phyloP scores from a whole-genome alignment of 2,113 vertebrate genomes.

The Chunga burmeisteri region DNA sequence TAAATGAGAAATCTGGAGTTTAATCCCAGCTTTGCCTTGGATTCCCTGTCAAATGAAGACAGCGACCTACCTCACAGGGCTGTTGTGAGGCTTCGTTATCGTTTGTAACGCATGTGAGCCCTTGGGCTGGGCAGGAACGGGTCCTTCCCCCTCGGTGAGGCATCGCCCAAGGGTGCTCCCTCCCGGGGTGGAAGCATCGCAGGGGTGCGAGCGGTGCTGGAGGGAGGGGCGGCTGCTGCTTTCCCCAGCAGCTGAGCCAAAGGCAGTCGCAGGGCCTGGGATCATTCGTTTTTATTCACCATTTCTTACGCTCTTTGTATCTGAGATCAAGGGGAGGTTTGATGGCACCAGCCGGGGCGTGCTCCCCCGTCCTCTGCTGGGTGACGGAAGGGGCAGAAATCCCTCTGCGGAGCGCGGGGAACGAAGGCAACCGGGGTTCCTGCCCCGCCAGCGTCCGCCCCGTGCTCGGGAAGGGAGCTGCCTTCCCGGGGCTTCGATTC shows the following conservation, averaged over 20 bases:
- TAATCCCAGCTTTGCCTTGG: conserved; percentile 14
- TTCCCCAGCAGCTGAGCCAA: neutral
- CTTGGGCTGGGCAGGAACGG: neutral
- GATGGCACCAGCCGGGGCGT: too few species aligned
- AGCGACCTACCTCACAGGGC: conserved; percentile 45
- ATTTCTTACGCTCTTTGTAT: conserved; percentile 40
- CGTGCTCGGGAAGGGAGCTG: neutral
- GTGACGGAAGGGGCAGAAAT: accelerated
- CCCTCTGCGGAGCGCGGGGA: neutral
- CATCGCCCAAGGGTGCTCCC: too few species aligned
- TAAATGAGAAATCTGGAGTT: neutral
- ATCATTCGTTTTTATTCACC: conserved; percentile 27
- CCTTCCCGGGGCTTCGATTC: neutral
- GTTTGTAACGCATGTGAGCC: neutral
- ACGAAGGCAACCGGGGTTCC: neutral
- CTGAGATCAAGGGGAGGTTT: neutral
- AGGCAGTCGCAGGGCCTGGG: neutral
- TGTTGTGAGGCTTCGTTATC: conserved; percentile 8
- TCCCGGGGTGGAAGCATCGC: neutral
- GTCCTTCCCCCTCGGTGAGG: neutral
- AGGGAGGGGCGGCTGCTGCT: neutral
- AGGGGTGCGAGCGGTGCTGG: neutral
- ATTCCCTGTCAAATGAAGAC: conserved; percentile 10
- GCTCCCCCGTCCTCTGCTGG: accelerated
- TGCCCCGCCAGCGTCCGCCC: neutral